Base-by-base conservation (phyloP, 2,888 invertebrate genomes). In the Pachliopta kotzebuea region DNA sequence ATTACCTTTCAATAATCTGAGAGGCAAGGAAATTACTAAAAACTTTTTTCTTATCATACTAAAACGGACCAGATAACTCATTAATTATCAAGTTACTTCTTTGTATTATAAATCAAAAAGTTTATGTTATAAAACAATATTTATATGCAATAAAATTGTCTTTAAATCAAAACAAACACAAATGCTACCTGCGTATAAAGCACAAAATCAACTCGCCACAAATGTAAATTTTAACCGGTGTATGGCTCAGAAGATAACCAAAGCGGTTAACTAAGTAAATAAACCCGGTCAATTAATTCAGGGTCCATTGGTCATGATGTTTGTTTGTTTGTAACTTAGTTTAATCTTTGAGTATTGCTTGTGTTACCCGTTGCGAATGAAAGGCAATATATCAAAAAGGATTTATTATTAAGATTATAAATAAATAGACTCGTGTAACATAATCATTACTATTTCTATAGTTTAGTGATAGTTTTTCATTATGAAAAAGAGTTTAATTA, bases 301-400 rank as follows among this genome's bases (percentile, higher is more conserved):
- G 87, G 90, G 86, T 82, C 86, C 88, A 90, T 88, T 88, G 88
- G 89, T 86, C 88, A 88, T 87, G 81, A 84, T 88, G 84, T 85
- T 87, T 90, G 89, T 85, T 88, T 85, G 82, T 79, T 73, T 82
- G 77, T 82, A 79, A 84, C 81, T 86, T 83, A 73, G 75, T 76
- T 77, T 72, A 68, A 71, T 66, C 68, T 71, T 71, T 71, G 70
- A 77, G 73, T 74, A 76, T 68, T 73, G 76, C 71, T 72, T 70
- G 45, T 45, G 45, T 45, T 45, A 45, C 45, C 0, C 45, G n/a
- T 6, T 45, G 45, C n/a, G 45, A 45, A 45, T 45, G n/a, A 45
- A 45, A 45, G 45, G 45, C 45, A 18, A 7, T 45, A 11, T 45
- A 45, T n/a, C 45, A 45, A n/a, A 45, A 37, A 0, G n/a, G 45